Percentiles rank a stretch among this genome's conserved stretches.
These are phyloP conservation scores for Mactromeris polynyma DNA, from an alignment of 2,888 invertebrate genomes.

Conservation along the genomic window DNA sequence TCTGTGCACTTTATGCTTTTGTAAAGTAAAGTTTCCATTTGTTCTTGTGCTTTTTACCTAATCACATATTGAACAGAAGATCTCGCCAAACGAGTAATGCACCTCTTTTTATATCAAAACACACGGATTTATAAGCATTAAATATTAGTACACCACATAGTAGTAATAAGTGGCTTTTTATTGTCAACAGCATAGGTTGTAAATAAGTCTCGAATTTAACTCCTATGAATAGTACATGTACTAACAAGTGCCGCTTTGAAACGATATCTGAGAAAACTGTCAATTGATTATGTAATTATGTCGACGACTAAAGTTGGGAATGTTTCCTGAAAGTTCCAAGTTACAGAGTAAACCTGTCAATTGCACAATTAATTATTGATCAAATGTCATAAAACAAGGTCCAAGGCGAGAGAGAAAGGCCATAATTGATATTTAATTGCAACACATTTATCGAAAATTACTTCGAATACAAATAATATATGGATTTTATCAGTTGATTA, in stretches of 20 bases:
- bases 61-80: no score
- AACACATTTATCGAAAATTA: not conserved
- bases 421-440: not conserved
- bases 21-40: no score
- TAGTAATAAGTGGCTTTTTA: no score
- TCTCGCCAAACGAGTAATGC: no score
- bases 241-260: not conserved
- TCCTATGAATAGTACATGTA: no score
- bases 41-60: no score
- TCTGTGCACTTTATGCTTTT: no score
- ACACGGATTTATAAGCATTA: no score
- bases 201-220: no score
- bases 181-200: no score
- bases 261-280: not conserved
- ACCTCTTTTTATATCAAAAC: no score
- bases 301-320: conserved; percentile 10
- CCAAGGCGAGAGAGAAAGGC: not conserved
- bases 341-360: conserved; percentile 20
- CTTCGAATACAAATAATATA: not conserved
- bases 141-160: no score
- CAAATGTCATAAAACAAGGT: conserved; percentile 13
- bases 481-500: not conserved
- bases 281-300: conserved; percentile 43
- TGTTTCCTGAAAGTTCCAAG: conserved; percentile 30
- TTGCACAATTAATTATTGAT: conserved; percentile 25